Evolutionary conservation across 2,797 vertebrate genomes (phyloP).

Genomic region (Serranus cabrilla): DNA sequence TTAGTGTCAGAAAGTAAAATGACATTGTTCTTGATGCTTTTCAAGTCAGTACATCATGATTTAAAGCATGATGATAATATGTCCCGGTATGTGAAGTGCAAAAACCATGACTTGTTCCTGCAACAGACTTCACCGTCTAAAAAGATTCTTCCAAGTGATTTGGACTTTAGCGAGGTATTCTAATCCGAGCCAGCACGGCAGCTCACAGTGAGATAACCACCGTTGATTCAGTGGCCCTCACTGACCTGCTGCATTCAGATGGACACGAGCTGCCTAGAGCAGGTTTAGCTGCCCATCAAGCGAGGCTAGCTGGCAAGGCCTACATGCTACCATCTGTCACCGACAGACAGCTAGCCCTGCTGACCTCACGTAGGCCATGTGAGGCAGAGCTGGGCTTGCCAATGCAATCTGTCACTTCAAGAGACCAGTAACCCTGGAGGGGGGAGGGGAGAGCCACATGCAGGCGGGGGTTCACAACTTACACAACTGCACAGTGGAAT

Average conservation of each 20-base stretch:
- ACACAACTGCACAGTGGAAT: constrained; percentile 6
- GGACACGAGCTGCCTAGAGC: constrained; percentile 39
- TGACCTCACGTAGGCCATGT: constrained; percentile 58
- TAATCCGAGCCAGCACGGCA: constrained; percentile 35
- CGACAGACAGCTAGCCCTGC: constrained; percentile 48
- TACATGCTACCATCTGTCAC: constrained; percentile 67
- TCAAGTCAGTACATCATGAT: neutral
- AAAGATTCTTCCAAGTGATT: constrained; percentile 35
- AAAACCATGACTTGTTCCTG: constrained; percentile 1
- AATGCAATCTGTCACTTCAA: constrained; percentile 61
- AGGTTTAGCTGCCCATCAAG: constrained; percentile 57
- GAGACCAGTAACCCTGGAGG: constrained; percentile 31
- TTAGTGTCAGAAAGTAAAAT: neutral
- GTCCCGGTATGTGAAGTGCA: neutral
- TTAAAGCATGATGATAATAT: too few species aligned
- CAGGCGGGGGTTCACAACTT: constrained; percentile 10
- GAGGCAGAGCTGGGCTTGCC: constrained; percentile 52
- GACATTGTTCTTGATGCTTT: neutral
- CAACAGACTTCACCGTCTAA: constrained; percentile 19
- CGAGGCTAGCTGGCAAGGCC: constrained; percentile 50
- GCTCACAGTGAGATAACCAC: constrained; percentile 35
- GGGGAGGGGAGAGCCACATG: constrained; percentile 15
- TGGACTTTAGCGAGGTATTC: constrained; percentile 14
- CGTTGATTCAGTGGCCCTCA: constrained; percentile 29
- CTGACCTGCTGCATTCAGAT: constrained; percentile 54